phyloP scores from a whole-genome alignment of 2,797 vertebrate species.

The Sebastes itinus region DNA sequence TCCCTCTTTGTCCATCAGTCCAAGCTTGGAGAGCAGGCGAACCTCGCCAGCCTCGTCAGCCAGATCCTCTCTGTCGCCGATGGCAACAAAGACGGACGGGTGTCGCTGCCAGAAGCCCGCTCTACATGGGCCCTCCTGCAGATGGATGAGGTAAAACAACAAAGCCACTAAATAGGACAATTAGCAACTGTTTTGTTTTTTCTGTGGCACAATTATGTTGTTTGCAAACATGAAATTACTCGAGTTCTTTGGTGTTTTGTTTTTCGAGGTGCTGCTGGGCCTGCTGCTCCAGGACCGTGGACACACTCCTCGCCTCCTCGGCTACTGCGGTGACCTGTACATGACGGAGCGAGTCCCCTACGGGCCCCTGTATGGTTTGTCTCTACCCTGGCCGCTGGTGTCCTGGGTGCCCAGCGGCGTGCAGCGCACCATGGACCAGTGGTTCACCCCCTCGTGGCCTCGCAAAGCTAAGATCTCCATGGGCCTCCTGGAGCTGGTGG shows the following conservation, averaged over 20 bases:
- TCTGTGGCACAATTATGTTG: not conserved
- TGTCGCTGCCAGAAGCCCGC: constrained; percentile 95
- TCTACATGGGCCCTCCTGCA: constrained; percentile 97
- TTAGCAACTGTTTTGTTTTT: not conserved
- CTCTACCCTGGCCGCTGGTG: constrained; percentile 92
- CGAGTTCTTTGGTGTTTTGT: not conserved
- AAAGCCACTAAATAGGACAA: not conserved
- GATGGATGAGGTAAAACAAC: constrained; percentile 86
- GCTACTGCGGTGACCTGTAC: constrained; percentile 97
- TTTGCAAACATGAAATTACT: not conserved
- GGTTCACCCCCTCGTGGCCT: constrained; percentile 97
- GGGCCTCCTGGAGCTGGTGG: constrained; percentile 96
- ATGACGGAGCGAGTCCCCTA: constrained; percentile 94
- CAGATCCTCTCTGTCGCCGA: constrained; percentile 93
- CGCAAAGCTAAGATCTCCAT: constrained; percentile 98
- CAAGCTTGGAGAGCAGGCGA: constrained; percentile 94
- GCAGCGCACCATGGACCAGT: constrained; percentile 93
- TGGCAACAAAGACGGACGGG: constrained; percentile 94
- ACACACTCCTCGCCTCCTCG: constrained; percentile 94
- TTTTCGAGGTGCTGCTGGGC: constrained; percentile 88
- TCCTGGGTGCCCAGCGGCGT: constrained; percentile 91
- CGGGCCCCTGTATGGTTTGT: constrained; percentile 93
- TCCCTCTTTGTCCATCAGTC: constrained; percentile 78
- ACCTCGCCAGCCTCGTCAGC: constrained; percentile 89
- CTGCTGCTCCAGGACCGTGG: constrained; percentile 95